Conservation (phyloP, 2,113 vertebrate genomes). For the Galeopterus variegatus region DNA sequence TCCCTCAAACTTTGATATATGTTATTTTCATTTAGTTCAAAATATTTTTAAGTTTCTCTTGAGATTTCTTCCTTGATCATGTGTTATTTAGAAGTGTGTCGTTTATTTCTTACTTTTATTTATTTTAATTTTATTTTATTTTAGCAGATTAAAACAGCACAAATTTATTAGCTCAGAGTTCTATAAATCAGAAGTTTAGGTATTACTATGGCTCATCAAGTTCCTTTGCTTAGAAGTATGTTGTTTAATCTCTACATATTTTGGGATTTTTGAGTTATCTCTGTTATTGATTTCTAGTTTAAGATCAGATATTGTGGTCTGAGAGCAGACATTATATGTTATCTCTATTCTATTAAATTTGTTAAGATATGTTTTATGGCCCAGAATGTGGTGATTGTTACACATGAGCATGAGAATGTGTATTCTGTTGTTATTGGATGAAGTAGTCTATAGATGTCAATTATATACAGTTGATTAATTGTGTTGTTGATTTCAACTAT, state of each 20-base stretch:
- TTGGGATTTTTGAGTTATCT: neutral
- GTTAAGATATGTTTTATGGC: neutral
- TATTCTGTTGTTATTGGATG: neutral
- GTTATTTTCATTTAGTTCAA: neutral
- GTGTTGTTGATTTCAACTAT: neutral
- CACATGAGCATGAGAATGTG: neutral
- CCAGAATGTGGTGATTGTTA: neutral
- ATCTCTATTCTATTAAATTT: neutral
- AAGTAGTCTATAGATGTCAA: neutral
- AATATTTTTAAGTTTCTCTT: neutral
- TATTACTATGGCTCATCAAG: too few species aligned
- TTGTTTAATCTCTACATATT: neutral
- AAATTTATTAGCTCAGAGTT: too few species aligned
- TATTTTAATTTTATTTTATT: too few species aligned
- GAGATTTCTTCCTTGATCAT: too few species aligned
- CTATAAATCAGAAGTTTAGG: too few species aligned
- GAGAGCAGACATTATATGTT: neutral
- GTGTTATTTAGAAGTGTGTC: too few species aligned
- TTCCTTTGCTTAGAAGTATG: too few species aligned
- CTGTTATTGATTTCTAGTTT: neutral
- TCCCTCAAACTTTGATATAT: neutral
- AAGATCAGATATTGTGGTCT: neutral
- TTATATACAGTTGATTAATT: neutral
- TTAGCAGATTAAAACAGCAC: too few species aligned
- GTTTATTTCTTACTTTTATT: neutral